Base-by-base conservation (phyloP, 2,113 vertebrate species). In the Podarcis cretensis region DNA sequence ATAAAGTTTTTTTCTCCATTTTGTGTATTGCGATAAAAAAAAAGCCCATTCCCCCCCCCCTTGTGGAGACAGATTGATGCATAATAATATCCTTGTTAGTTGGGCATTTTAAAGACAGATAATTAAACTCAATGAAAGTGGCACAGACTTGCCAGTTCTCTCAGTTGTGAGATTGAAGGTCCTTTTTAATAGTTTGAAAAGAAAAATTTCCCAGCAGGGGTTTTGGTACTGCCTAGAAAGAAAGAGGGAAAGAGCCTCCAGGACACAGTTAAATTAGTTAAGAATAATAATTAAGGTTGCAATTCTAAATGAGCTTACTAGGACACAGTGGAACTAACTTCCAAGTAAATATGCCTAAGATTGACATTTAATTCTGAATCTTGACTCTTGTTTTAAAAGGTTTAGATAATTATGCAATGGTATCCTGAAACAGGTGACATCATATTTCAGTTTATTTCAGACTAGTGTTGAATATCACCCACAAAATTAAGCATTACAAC, bases 111-210 rank as follows among this genome's bases (percentile, higher is more conserved):
- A 93, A 91, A 87, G 79, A 89, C 68, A 95, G 92, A 92, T 94
- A 94, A 96, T 97, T 95, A 96, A 96, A 92, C 79, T 85, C 92
- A 69, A 27, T 84, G 71, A 85, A 77, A 92, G 79, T 82, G 16
- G 10, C 85, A 85, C 87, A 88, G 75, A 43, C 89, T 92, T 94
- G 93, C 92, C 91, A 93, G 90, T 57, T 90, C 90, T 54, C 82
- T 93, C 83, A 90, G 8, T 82, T 87, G 86, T 87, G 81, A 92
- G 91, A 87, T 83, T 91, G 89, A 75, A 75, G 54, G 8, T 89
- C 89, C 77, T 80, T 93, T 94, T 89, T 81, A 73, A 48, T 75
- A 23, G 66, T 54, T 87, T 37, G 81, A 92, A 89, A 54, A 66
- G 87, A 90, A 76, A 86, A 71, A 7, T 76, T 94, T 89, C 77